Conservation (phyloP, 1,140 invertebrate genomes). For the Zaprionus ornatus region DNA sequence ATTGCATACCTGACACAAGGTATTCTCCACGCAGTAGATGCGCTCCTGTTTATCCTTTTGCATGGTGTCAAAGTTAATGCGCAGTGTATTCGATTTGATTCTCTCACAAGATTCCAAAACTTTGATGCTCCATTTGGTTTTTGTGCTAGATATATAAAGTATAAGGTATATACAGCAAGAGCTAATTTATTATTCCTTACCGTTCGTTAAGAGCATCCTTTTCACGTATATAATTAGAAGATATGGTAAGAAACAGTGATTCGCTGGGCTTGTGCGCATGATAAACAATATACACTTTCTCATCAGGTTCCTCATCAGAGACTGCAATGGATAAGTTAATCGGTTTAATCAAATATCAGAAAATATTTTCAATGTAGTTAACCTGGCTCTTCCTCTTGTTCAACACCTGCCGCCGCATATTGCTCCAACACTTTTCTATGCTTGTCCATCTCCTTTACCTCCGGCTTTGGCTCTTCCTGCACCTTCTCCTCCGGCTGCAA, state of each 20-base stretch:
- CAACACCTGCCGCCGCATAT: constrained; percentile 29
- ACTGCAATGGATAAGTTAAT: constrained; percentile 34
- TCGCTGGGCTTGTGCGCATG: constrained; percentile 59
- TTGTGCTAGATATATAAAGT: constrained; percentile 79
- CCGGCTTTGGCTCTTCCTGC: not conserved
- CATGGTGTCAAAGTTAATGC: constrained; percentile 87
- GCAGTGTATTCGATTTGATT: constrained; percentile 84
- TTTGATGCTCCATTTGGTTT: constrained; percentile 86
- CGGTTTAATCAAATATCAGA: too few relatives aligned
- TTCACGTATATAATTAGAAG: constrained; percentile 78
- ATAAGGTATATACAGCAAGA: not conserved
- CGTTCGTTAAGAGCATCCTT: constrained; percentile 75
- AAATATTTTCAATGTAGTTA: constrained; percentile 11
- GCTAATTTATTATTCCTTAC: constrained; percentile 30
- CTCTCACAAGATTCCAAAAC: constrained; percentile 85
- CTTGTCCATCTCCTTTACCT: constrained; percentile 44
- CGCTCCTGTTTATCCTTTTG: constrained; percentile 85
- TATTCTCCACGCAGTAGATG: constrained; percentile 85
- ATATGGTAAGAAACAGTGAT: constrained; percentile 76
- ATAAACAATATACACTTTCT: constrained; percentile 74
- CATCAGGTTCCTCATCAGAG: constrained; percentile 77
- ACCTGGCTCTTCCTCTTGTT: constrained; percentile 53
- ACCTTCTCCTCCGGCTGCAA: constrained; percentile 1
- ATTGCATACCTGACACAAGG: constrained; percentile 86
- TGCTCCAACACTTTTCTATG: constrained; percentile 56